Conservation (phyloP, 2,888 invertebrate species). For the Branchellion lobata region DNA sequence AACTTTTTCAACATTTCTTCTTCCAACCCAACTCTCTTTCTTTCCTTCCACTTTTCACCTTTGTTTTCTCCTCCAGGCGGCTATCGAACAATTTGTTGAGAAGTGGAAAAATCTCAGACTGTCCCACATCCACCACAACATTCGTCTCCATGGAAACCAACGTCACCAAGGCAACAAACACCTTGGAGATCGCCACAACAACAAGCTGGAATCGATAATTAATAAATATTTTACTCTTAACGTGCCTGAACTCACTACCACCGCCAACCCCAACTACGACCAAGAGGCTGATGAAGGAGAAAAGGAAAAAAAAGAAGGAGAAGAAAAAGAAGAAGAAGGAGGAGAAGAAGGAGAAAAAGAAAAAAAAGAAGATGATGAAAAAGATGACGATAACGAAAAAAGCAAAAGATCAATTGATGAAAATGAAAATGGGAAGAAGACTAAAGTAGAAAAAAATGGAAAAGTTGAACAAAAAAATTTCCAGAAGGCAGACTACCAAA, state of each 20-base stretch:
- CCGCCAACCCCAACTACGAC: background rate
- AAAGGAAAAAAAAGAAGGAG: background rate
- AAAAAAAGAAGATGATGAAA: too few species aligned
- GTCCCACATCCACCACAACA: background rate
- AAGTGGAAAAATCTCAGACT: conserved; percentile 20
- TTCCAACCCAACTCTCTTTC: too few species aligned
- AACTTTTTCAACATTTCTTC: too few species aligned
- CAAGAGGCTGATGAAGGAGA: too few species aligned
- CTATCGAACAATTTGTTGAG: conserved; percentile 16
- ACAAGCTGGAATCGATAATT: background rate
- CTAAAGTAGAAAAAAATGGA: background rate
- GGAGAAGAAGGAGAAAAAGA: too few species aligned
- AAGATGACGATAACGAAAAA: too few species aligned
- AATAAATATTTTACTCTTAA: conserved; percentile 2
- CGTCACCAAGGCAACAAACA: background rate
- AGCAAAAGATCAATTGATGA: too few species aligned
- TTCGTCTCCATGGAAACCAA: background rate
- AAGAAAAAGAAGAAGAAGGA: background rate
- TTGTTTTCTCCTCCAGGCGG: background rate
- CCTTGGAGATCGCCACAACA: too few species aligned
- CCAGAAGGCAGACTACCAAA: too few species aligned
- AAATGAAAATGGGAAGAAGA: too few species aligned
- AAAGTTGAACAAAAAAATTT: too few species aligned
- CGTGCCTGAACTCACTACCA: background rate
- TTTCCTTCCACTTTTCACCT: too few species aligned